Conservation (phyloP, 2,797 vertebrate species). For the Fundulus diaphanus region DNA sequence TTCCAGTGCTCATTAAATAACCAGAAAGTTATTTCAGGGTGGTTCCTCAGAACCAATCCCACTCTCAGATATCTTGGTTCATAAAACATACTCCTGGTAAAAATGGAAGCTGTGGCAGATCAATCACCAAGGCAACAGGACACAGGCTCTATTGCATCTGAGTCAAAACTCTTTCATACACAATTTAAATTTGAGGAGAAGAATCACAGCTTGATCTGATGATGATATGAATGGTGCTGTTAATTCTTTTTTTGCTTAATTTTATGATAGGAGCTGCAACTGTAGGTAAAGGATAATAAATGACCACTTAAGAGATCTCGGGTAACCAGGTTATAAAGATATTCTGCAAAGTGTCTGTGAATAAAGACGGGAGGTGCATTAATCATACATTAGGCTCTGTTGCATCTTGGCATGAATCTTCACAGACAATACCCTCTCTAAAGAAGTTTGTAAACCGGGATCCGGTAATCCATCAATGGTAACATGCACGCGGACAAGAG, state of each 20-base stretch:
- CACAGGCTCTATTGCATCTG: neutral
- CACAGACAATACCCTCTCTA: neutral
- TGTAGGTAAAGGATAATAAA: neutral
- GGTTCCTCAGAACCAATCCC: slow-evolving; percentile 28
- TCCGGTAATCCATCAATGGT: slow-evolving; percentile 14
- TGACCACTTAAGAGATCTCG: neutral
- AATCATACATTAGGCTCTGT: slow-evolving; percentile 4
- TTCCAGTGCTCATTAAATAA: slow-evolving; percentile 7
- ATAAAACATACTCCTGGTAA: slow-evolving; percentile 40
- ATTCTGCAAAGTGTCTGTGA: neutral
- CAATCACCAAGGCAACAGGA: slow-evolving; percentile 33
- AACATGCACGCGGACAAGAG: slow-evolving; percentile 33
- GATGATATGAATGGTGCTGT: too few species aligned
- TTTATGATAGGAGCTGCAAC: slow-evolving; percentile 18
- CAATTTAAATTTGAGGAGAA: neutral
- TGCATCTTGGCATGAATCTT: neutral
- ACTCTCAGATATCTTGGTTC: slow-evolving; percentile 19
- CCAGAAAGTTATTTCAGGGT: slow-evolving; percentile 27
- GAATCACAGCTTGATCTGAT: neutral
- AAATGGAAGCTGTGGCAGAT: slow-evolving; percentile 36
- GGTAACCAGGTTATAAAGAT: neutral
- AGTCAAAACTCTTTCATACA: neutral
- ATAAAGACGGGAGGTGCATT: neutral
- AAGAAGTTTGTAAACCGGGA: neutral
- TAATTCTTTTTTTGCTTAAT: neutral